Evolutionary conservation across 2,797 vertebrate species (phyloP), one percentile per base, ranked within the genome.

Genomic region (Liasis olivaceus): DNA sequence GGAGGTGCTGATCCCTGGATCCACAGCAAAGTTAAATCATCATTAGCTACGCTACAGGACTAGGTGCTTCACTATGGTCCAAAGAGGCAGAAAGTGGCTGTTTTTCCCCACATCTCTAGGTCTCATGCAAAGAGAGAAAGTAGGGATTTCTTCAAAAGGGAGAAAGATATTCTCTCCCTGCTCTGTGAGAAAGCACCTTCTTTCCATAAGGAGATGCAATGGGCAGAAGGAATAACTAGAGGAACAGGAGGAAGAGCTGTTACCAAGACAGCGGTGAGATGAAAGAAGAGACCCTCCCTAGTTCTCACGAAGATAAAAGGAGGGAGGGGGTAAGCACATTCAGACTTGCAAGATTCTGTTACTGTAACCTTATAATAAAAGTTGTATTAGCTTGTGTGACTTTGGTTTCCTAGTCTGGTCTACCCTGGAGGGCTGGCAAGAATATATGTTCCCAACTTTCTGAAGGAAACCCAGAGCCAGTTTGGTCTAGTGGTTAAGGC

Each of bases 1-100:
- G 1, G 98, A 98, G 11, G 97, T 97, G 93, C 97, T 97, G 96
- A 99, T 98, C 92, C 99, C 99, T 99, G 56, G 94, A 63, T 72
- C 95, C 36, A 93, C 88, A 94, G 95, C 88, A 96, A 93, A 86
- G 7, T n/a, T 64, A 63, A 58, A 60, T 2, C 64, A 66, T 8
- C 54, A 54, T 51, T 56, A 42, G 64, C 24, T 56, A 91, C 6
- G 54, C 60, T 85, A 69, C 84, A 84, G 90, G 85, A 36, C 4
- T 93, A 42, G 88, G 91, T 58, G n/a, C 66, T 89, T 89, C 81
- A 58, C 15, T 72, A 60, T 20, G 86, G 51, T 64, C 42, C 69
- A 58, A 64, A 31, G 56, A 22, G 77, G 69, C 4, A 56, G 58
- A 7, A 87, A 22, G 26, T 24, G 66, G 47, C 22, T 84, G 60